Evolutionary conservation across 2,888 invertebrate genomes (phyloP), one percentile per base, ranked within the genome.

Genomic region (Ptychoptera albimana): DNA sequence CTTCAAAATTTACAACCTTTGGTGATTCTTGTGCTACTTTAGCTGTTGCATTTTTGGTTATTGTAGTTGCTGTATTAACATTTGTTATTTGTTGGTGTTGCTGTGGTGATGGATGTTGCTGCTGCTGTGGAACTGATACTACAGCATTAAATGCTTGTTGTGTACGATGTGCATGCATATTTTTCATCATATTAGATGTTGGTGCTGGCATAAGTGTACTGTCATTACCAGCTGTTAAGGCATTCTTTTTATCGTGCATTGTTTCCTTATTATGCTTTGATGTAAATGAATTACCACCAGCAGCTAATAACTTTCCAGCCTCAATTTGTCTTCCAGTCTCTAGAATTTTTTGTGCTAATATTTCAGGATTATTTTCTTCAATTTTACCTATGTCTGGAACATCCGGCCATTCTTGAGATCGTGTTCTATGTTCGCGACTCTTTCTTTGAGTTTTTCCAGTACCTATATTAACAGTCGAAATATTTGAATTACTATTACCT

Each of bases 341-440:
- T 34, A 89, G 67, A 51, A 91, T 89, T 61, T 91, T 91, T 61
- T 86, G 85, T 1, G 89, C 89, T 44, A 89, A 67, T 43, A 89
- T 75, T 63, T 89, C 89, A 0, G 89, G 89, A 66, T 91, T 89
- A 60, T 87, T 87, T 60, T 91, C 91, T 58, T 89, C 85, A 47
- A 89, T 89, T 64, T 88, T 89, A 2, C 83, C 85, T 43, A 88
- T 77, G 54, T 89, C 87, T 2, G 89, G 88, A 30, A 89, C 82
- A 54, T 88, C 87, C 0, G 88, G 88, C 89, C 89, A 89, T 58
- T 89, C 89, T 57, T 88, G 87, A 1, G 87, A 85, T 2, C 88
- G 73, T 7, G 82, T 78, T 13, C 87, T 72, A 53, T 80, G 77
- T 53, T 86, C 85, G 13, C 80, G 67, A 46, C 70, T 72, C 54